These are phyloP conservation scores for Zophobas atratus DNA, from an alignment of 1,140 invertebrate species.

Conservation along the genomic window DNA sequence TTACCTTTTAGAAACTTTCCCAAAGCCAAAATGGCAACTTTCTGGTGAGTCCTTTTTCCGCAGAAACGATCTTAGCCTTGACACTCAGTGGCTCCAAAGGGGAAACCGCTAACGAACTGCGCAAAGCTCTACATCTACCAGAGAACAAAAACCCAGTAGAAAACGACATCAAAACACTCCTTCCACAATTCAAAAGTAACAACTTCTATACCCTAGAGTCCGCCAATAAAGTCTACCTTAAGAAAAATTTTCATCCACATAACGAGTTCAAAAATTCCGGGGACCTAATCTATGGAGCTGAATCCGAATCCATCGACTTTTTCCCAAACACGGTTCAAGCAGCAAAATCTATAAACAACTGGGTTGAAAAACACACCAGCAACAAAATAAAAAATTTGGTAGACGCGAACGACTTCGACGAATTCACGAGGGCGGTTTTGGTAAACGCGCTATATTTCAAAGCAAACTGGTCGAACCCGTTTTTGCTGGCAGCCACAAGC, in stretches of 20 bases:
- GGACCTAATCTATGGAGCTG: conserved; percentile 66
- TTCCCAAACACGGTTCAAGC: conserved; percentile 68
- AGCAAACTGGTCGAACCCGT: conserved; percentile 77
- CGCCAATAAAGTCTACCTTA: conserved; percentile 77
- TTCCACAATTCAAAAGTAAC: conserved; percentile 66
- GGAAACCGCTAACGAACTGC: conserved; percentile 72
- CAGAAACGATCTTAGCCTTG: conserved; percentile 66
- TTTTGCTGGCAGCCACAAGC: conserved; percentile 68
- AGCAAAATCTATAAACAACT: conserved; percentile 76
- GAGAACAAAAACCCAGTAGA: conserved; percentile 52
- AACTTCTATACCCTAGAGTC: conserved; percentile 71
- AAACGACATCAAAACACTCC: conserved; percentile 65
- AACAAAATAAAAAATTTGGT: conserved; percentile 81
- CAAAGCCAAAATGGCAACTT: conserved; percentile 59
- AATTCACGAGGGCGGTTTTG: conserved; percentile 76
- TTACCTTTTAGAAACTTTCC: too few species aligned
- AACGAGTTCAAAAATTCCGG: conserved; percentile 66
- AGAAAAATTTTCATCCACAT: conserved; percentile 69
- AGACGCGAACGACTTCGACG: conserved; percentile 70
- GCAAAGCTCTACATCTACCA: conserved; percentile 55
- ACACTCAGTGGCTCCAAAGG: conserved; percentile 71
- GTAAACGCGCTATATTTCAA: conserved; percentile 92
- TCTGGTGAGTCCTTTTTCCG: conserved; percentile 67
- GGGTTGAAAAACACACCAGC: conserved; percentile 82
- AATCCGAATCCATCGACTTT: conserved; percentile 70